Evolutionary conservation across 2,888 invertebrate genomes (phyloP).

Genomic region (Galerucella nymphaeae): DNA sequence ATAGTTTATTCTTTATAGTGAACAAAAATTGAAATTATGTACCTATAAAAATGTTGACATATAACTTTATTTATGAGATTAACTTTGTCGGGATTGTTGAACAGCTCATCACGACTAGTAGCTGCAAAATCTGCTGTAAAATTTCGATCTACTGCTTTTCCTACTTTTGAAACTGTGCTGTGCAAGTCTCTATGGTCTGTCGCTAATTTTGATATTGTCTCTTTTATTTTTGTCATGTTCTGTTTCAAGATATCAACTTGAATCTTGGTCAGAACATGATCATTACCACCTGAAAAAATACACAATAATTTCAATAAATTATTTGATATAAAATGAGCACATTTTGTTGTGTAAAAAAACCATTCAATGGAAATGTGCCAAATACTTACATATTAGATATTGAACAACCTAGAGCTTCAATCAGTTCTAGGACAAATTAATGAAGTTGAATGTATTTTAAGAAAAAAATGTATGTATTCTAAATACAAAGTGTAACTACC

Average conservation of each 20-base stretch:
- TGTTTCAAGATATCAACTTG: constrained; percentile 81
- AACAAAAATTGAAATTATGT: background rate
- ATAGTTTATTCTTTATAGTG: background rate
- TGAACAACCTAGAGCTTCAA: constrained; percentile 13
- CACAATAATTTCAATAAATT: too few relatives aligned
- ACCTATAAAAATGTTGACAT: constrained; percentile 88
- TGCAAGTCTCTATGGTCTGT: constrained; percentile 88
- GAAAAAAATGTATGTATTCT: background rate
- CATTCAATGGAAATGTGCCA: background rate
- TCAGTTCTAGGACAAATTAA: background rate
- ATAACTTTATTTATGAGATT: constrained; percentile 87
- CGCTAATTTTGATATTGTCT: constrained; percentile 84
- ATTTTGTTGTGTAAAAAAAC: background rate
- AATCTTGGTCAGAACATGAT: constrained; percentile 75
- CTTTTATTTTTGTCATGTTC: constrained; percentile 81
- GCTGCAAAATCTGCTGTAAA: constrained; percentile 92
- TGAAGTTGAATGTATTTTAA: background rate
- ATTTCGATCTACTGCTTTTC: constrained; percentile 96
- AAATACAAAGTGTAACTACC: too few relatives aligned
- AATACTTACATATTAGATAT: constrained; percentile 21
- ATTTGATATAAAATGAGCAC: too few relatives aligned
- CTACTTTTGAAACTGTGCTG: constrained; percentile 81
- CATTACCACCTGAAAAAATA: constrained; percentile 71
- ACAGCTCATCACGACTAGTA: constrained; percentile 83
- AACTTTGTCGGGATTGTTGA: constrained; percentile 76